phyloP scores from a whole-genome alignment of 2,113 vertebrate genomes.

The Cyphomyrus plagiostoma region DNA sequence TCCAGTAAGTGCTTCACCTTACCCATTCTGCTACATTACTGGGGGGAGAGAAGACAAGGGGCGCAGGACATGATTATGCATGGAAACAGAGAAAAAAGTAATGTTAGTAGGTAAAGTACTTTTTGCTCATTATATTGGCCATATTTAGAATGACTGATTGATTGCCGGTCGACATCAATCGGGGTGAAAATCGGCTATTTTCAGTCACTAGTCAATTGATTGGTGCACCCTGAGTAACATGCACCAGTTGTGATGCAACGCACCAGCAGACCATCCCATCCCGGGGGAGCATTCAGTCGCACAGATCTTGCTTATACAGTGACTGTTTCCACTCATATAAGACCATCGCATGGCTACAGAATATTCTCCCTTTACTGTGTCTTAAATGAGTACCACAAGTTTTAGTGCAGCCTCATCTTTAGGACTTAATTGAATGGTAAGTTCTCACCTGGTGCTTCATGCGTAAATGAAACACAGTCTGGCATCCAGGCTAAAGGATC shows the following conservation, averaged over 20 bases:
- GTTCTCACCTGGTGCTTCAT: neutral
- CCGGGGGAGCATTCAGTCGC: neutral
- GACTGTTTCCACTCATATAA: neutral
- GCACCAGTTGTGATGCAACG: neutral
- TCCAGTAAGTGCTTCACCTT: neutral
- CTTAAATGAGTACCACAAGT: neutral
- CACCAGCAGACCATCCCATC: neutral
- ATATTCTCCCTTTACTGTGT: neutral
- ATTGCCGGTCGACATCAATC: neutral
- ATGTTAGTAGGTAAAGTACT: neutral
- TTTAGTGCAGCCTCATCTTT: neutral
- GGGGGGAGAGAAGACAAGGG: neutral
- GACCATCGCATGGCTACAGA: neutral
- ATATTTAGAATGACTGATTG: neutral
- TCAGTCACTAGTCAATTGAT: neutral
- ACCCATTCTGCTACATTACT: neutral
- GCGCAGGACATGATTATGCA: neutral
- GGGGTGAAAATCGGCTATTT: neutral
- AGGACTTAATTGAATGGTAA: neutral
- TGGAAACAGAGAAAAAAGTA: neutral
- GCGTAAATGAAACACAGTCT: neutral
- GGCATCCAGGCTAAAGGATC: neutral
- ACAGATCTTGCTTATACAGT: neutral
- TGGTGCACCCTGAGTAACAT: neutral
- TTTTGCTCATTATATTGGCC: neutral